Percentiles rank a stretch among this genome's conserved stretches.
These are phyloP conservation scores for Argentina silus DNA, from an alignment of 2,797 vertebrate species.

Conservation along the genomic window DNA sequence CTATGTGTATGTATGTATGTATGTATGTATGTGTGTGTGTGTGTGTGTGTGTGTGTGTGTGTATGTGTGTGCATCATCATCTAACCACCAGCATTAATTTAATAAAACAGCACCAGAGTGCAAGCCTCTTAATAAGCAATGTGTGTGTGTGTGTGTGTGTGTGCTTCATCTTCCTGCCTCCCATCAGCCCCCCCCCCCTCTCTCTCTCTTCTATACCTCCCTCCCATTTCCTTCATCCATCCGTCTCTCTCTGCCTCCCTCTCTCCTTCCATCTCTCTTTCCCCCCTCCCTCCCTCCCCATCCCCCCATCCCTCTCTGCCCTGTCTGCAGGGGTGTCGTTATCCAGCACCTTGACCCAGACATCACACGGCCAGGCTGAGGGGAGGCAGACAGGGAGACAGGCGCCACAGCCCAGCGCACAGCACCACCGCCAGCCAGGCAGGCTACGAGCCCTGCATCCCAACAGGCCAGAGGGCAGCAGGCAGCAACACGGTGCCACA, in stretches of 20 bases:
- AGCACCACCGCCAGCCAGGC: slow-evolving; percentile 42
- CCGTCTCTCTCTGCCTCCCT: not conserved
- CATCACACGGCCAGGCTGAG: slow-evolving; percentile 54
- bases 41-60: slow-evolving; percentile 1
- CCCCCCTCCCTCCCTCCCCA: slow-evolving; percentile 19
- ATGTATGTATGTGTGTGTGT: slow-evolving; percentile 35
- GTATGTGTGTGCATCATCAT: slow-evolving; percentile 38
- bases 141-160: slow-evolving; percentile 15
- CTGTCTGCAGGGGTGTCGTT: slow-evolving; percentile 68
- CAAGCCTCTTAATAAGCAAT: slow-evolving; percentile 48
- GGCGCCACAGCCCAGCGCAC: slow-evolving; percentile 56
- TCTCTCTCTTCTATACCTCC: not conserved
- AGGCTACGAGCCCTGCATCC: slow-evolving; percentile 73
- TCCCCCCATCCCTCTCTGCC: slow-evolving; percentile 30
- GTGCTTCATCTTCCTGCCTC: slow-evolving; percentile 18
- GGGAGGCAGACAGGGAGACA: slow-evolving; percentile 50
- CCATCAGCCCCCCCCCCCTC: not conserved
- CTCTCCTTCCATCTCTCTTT: slow-evolving; percentile 8
- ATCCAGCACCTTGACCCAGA: slow-evolving; percentile 71
- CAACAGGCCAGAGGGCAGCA: slow-evolving; percentile 64
- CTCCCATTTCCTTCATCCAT: not conserved
- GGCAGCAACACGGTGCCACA: slow-evolving; percentile 13
- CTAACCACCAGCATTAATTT: slow-evolving; percentile 37
- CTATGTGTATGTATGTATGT: no score
- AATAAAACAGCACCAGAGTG: slow-evolving; percentile 36